Evolutionary conservation across 1,140 invertebrate species (phyloP).

Genomic region (Nasonia vitripennis): DNA sequence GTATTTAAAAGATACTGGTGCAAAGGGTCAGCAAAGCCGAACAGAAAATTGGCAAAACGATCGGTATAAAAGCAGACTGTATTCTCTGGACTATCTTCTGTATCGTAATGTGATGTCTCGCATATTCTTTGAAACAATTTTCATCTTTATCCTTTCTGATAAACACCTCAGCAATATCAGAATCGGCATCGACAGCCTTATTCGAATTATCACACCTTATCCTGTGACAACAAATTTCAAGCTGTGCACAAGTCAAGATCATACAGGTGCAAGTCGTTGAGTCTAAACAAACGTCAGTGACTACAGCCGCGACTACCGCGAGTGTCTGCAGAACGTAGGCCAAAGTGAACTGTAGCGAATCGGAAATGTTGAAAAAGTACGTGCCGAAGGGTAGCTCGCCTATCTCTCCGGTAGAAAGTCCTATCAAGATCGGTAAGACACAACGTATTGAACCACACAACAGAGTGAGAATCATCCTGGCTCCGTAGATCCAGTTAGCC

Average conservation of each 20-base stretch:
- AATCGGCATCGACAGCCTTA: neutral
- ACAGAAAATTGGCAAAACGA: conserved; percentile 58
- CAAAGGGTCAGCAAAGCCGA: conserved; percentile 60
- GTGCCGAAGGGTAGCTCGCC: neutral
- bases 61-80: conserved; percentile 56
- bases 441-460: neutral
- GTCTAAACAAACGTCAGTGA: conserved; percentile 59
- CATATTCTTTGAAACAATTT: conserved; percentile 5
- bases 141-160: conserved; percentile 33
- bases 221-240: conserved; percentile 59
- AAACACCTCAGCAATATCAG: neutral
- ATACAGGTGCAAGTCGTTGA: conserved; percentile 56
- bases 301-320: conserved; percentile 44
- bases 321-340: conserved; percentile 23
- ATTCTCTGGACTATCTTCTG: conserved; percentile 4
- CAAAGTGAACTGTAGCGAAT: neutral
- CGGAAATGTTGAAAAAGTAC: conserved; percentile 15
- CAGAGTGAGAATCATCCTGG: neutral
- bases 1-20: conserved; percentile 57
- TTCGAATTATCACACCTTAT: conserved; percentile 16
- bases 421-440: neutral
- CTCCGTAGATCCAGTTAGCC: neutral
- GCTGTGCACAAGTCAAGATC: conserved; percentile 56
- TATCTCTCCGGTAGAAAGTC: neutral
- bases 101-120: conserved; percentile 26